Base-by-base conservation (phyloP, 2,113 vertebrate genomes). In the Chrysemys picta region DNA sequence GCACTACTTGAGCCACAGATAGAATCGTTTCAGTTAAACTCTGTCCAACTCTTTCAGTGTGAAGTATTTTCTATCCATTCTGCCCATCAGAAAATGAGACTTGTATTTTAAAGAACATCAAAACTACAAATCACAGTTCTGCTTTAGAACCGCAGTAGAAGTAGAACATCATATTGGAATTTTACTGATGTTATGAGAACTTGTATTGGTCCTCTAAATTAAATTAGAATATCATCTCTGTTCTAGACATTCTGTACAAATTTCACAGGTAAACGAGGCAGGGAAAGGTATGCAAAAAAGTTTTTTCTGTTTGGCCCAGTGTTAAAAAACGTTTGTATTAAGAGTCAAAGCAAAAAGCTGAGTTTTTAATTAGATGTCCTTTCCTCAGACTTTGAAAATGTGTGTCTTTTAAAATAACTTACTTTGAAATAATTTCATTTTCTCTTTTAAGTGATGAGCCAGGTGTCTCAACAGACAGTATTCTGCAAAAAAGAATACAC, bases 101-200 rank as follows among this genome's bases (percentile, higher is more conserved):
- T 62, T 90, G 1, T 16, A 45, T 91, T 84, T 24, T 91, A 75
- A 75, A 42, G 38, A 75, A 42, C n/a, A 75, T 42, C 72, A 76
- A 24, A 76, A 76, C 72, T 45, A 45, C 72, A 76, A 45, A 76
- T 76, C 42, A 25, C 54, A 45, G 2, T 79, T 92, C 3, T 6
- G 42, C 8, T 2, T 83, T 80, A 72, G 31, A 92, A 86, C 10
- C 1, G 31, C 16, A n/a, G 10, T n/a, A 59, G n/a, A 47, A 75
- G 54, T 62, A 13, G 62, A 81, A 76, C 29, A 29, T 0, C 35
- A 24, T 0, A 19, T 56, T 45, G 1, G 1, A 22, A 8, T 3
- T 1, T n/a, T 10, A 13, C 54, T 0, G 0, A 57, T 53, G 79
- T 82, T 56, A 16, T 52, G 21, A 80, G 8, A 82, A 27, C 22